phyloP scores from a whole-genome alignment of 1,140 invertebrate genomes.

The Achatina immaculata region DNA sequence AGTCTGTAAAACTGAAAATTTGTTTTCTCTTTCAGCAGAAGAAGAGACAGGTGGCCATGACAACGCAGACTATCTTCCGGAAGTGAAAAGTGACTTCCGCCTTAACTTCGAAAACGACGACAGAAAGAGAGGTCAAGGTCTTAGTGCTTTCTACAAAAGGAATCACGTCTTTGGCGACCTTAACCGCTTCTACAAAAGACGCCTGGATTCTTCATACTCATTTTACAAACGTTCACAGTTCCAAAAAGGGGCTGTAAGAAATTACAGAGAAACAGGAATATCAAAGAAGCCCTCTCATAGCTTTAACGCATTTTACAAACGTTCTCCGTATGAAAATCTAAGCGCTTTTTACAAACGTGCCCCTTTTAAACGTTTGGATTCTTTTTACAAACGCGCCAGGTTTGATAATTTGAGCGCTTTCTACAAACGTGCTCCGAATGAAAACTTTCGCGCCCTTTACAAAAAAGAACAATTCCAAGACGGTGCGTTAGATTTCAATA shows the following conservation, averaged over 20 bases:
- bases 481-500: background rate
- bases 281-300: background rate
- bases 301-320: constrained; percentile 1
- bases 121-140: background rate
- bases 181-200: background rate
- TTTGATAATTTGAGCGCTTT: background rate
- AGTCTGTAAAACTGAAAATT: background rate
- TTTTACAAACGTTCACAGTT: background rate
- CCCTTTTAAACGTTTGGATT: background rate
- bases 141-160: constrained; percentile 17
- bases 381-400: background rate
- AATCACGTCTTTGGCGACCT: background rate
- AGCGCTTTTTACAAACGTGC: background rate
- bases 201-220: background rate
- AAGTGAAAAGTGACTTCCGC: background rate
- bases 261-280: background rate
- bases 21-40: background rate
- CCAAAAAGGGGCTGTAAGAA: background rate
- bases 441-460: background rate
- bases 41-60: too few species aligned
- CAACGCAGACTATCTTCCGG: background rate
- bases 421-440: background rate
- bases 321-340: background rate
- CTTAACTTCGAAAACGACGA: background rate
- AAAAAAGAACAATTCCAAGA: background rate